Conservation (phyloP, 2,113 vertebrate genomes). For the Aix galericulata region DNA sequence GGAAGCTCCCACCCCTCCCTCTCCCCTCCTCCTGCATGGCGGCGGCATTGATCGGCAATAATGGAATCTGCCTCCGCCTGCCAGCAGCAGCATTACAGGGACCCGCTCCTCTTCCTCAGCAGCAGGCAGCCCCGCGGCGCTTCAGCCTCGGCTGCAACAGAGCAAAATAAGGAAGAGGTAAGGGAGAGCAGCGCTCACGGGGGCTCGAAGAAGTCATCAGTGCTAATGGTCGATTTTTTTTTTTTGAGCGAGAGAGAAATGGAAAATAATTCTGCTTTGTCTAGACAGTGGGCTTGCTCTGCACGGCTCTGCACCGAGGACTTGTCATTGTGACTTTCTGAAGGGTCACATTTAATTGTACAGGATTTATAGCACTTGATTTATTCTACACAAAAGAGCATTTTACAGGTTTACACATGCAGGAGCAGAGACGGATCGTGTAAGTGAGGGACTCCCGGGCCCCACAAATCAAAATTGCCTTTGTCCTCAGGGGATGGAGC, state of each 20-base stretch:
- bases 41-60: constrained; percentile 82
- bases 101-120: constrained; percentile 65
- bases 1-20: constrained; percentile 79
- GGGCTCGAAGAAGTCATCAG: not conserved
- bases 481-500: constrained; percentile 59
- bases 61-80: constrained; percentile 78
- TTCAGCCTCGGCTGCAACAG: constrained; percentile 21
- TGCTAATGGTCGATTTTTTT: not conserved
- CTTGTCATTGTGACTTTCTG: not conserved
- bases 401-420: constrained; percentile 61
- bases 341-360: not conserved
- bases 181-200: not conserved
- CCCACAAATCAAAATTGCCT: constrained; percentile 66
- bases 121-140: constrained; percentile 55
- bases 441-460: constrained; percentile 66
- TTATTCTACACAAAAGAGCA: constrained; percentile 58
- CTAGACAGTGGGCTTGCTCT: not conserved
- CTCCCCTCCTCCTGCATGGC: constrained; percentile 76
- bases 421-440: not conserved
- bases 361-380: constrained; percentile 31
- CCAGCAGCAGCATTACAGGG: constrained; percentile 77
- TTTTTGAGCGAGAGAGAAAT: not conserved
- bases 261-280: not conserved
- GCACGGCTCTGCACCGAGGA: not conserved
- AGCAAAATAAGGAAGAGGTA: not conserved